These are phyloP conservation scores for Ceratitis capitata DNA, from an alignment of 1,140 invertebrate genomes.

Conservation along the genomic window DNA sequence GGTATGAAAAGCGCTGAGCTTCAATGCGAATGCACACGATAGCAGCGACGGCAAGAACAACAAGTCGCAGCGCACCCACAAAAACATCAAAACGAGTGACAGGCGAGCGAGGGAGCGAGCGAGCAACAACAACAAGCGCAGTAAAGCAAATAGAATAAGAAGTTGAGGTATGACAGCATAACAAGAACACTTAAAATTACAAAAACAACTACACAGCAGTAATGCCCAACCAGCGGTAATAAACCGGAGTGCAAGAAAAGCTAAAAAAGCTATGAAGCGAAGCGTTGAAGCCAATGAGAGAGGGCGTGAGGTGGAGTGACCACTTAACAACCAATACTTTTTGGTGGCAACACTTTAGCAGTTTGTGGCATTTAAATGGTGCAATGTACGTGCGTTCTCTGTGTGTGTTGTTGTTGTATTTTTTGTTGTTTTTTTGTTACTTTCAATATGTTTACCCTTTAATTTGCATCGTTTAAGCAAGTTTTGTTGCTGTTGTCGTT, in stretches of 20 bases:
- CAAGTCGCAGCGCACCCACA: constrained; percentile 27
- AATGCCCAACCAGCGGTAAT: not conserved
- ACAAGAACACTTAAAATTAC: constrained; percentile 25
- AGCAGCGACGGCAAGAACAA: not conserved
- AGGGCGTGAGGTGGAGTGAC: not conserved
- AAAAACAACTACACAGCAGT: not conserved
- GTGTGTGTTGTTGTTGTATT: not conserved
- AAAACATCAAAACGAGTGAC: constrained; percentile 25
- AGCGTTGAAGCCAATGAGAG: not conserved
- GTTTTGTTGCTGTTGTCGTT: not conserved
- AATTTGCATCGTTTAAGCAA: not conserved
- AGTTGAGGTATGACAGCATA: not conserved
- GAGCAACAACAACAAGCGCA: not conserved
- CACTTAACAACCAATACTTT: not conserved
- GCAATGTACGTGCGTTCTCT: not conserved
- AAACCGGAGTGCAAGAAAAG: not conserved
- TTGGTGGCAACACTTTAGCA: not conserved
- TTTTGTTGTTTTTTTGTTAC: not conserved
- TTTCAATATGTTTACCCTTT: not conserved
- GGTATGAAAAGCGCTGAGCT: not conserved
- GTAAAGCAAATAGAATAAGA: constrained; percentile 10
- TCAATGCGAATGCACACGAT: not conserved
- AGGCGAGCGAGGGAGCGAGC: not conserved
- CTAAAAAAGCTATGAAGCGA: not conserved
- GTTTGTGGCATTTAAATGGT: constrained; percentile 18